These are phyloP conservation scores for Cheilosia grossa DNA, from an alignment of 2,888 invertebrate species.

Conservation along the genomic window DNA sequence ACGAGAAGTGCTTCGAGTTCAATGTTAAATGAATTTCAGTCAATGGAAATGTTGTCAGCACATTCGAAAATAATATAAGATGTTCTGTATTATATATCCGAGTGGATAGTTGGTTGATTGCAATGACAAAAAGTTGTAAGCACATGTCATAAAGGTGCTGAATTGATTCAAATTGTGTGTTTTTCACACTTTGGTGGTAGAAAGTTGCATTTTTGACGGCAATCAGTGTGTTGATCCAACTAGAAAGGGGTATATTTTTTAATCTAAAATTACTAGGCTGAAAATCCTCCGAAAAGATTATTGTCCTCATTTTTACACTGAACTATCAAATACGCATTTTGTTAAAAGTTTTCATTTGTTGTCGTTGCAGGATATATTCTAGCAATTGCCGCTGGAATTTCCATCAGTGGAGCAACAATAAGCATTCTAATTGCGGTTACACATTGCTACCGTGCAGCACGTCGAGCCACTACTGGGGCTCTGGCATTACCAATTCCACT, in stretches of 20 bases:
- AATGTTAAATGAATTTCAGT: slow-evolving; percentile 50
- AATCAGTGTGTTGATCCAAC: too few species aligned
- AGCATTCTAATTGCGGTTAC: slow-evolving; percentile 80
- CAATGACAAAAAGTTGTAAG: slow-evolving; percentile 12
- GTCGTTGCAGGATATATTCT: slow-evolving; percentile 79
- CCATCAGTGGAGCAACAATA: slow-evolving; percentile 80
- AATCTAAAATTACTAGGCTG: too few species aligned
- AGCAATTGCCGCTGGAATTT: slow-evolving; percentile 80
- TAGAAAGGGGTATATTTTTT: too few species aligned
- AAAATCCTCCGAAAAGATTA: too few species aligned
- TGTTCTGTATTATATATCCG: background rate
- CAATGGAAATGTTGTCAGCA: slow-evolving; percentile 4
- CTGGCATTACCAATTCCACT: slow-evolving; percentile 82
- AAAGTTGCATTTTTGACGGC: too few species aligned
- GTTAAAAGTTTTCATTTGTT: slow-evolving; percentile 11
- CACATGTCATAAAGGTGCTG: background rate
- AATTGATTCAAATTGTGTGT: background rate
- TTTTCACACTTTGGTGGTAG: background rate
- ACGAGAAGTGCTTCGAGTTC: slow-evolving; percentile 51
- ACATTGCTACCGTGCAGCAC: slow-evolving; percentile 78
- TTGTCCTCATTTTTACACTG: too few species aligned
- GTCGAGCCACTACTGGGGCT: slow-evolving; percentile 79
- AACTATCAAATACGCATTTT: background rate
- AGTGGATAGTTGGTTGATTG: background rate
- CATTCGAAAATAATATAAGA: background rate